Conservation (phyloP, 2,888 invertebrate genomes). For the Latrodectus elegans region DNA sequence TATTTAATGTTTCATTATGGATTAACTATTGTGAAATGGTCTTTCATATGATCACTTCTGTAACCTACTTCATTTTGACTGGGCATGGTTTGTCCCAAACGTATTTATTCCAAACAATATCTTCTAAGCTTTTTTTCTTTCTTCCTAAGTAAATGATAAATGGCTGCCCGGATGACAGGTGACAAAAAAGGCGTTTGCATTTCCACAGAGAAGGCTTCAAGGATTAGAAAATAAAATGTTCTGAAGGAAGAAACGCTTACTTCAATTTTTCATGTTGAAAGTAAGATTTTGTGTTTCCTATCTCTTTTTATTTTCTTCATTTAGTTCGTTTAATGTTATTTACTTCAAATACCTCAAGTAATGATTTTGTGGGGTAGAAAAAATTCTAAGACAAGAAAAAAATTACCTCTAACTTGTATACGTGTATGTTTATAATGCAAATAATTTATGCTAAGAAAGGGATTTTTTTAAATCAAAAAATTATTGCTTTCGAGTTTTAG, state of each 20-base stretch:
- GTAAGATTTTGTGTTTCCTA: not conserved
- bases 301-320: not conserved
- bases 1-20: no score
- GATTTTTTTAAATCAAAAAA: no score
- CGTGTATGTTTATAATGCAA: no score
- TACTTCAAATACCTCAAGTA: no score
- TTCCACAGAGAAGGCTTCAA: slow-evolving; percentile 36
- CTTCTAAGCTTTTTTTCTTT: slow-evolving; percentile 24
- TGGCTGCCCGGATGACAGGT: slow-evolving; percentile 56
- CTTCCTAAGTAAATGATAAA: slow-evolving; percentile 42
- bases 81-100: not conserved
- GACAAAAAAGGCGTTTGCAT: slow-evolving; percentile 62
- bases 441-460: no score
- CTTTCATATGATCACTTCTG: no score
- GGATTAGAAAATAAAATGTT: slow-evolving; percentile 3
- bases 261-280: slow-evolving; percentile 43
- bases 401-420: no score
- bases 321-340: not conserved
- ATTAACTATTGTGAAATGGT: no score
- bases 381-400: no score
- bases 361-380: no score
- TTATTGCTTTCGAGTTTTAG: no score
- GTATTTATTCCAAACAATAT: slow-evolving; percentile 45
- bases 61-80: no score
- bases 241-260: slow-evolving; percentile 27